Base-by-base conservation (phyloP, 2,888 invertebrate genomes). In the Harpalus rubripes region DNA sequence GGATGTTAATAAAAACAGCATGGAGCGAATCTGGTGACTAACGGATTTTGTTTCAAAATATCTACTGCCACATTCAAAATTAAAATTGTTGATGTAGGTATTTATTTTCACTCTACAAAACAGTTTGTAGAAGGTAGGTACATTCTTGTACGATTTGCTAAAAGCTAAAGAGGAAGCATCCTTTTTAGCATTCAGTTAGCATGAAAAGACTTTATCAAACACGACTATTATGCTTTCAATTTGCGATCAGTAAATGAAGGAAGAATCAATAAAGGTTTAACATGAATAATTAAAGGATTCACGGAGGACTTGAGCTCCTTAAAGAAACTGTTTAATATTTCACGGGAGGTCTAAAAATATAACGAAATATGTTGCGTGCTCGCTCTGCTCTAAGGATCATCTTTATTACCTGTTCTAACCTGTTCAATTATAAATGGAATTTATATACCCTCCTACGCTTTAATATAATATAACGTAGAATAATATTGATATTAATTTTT, bases 201-300 rank as follows among this genome's bases (percentile, higher is more conserved):
- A 44, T 41, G 41, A 74, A 72, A 74, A n/a, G 15, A 44, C 72
- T 74, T 68, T 26, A 74, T 74, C 72, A 74, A 74, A 74, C 41
- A 74, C 8, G 52, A 41, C 44, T 74, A 44, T 74, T 44, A 44
- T 74, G 41, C 72, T 74, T 68, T 44, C 72, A 74, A 74, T 74
- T 74, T 44, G 72, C 72, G 44, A 74, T 44, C 44, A 74, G 16
- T 74, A 74, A 74, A 74, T 74, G 72, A 44, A 12, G 72, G 72
- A 44, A 18, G 72, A 74, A 74, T 74, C 72, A 74, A 74, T 74
- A 74, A 44, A 44, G 72, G 72, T 74, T 74, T 44, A 74, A 41
- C 72, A 74, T 74, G 41, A 74, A 74, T 74, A 74, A 74, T 74
- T 74, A 74, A 74, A 44, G 72, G 18, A 44, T 44, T 52, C 72